A percentile compares a stretch with the other conserved stretches of the same genome.
Evolutionary conservation across 2,888 invertebrate genomes (phyloP).

Genomic region (Lamellibrachia satsuma): DNA sequence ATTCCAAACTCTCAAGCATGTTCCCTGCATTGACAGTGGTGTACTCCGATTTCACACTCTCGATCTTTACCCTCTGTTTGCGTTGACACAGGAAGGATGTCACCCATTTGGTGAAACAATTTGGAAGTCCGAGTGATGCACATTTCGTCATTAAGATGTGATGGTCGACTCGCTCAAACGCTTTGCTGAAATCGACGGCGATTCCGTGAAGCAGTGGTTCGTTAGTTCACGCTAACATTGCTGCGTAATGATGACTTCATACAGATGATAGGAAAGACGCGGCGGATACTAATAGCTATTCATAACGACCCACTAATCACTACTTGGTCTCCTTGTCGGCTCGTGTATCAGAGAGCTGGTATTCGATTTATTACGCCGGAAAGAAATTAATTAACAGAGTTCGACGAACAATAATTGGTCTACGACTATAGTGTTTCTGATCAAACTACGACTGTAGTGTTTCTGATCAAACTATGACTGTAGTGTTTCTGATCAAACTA

Average conservation of each 20-base stretch:
- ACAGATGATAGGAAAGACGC: not conserved
- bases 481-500: too few species aligned
- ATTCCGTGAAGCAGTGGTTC: not conserved
- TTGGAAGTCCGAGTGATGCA: too few species aligned
- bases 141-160: too few species aligned
- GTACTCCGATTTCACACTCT: too few species aligned
- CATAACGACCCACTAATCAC: not conserved
- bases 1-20: too few species aligned
- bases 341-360: not conserved
- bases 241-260: not conserved
- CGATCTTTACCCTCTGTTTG: too few species aligned
- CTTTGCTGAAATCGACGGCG: not conserved
- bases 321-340: not conserved
- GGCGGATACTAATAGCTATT: not conserved
- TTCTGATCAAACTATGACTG: too few species aligned
- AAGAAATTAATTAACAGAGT: not conserved
- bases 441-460: too few species aligned
- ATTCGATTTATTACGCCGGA: not conserved
- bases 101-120: too few species aligned
- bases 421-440: not conserved
- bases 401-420: not conserved
- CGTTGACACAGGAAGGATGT: too few species aligned
- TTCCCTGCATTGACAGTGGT: too few species aligned
- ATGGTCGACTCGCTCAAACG: too few species aligned
- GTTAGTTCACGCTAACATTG: not conserved